Base-by-base conservation (phyloP, 2,888 invertebrate genomes). In the Drosophila ustulata region DNA sequence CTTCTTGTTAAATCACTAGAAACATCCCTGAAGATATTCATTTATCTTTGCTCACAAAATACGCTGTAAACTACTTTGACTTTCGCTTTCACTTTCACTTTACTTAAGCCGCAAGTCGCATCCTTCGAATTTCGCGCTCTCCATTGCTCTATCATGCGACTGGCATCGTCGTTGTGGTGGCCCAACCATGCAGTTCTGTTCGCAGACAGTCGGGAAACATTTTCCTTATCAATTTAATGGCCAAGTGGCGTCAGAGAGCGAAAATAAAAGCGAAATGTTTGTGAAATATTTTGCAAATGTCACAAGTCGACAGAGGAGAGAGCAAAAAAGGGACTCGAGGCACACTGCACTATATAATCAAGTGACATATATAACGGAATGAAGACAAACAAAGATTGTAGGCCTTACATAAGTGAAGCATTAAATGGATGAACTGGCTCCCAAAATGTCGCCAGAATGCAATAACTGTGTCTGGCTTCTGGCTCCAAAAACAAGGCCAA, bases 161-260 rank as follows among this genome's bases (percentile, higher is more conserved):
- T 82, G 85, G 82, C 83, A 85, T 82, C 82, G 52, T 32, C 37
- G 11, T 37, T 66, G 64, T 52, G 37, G 13, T 45, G 45, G 61
- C 57, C 65, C 63, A 68, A 59, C 69, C 84, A 47, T 82, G 82
- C 82, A 82, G 70, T 82, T 82, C 28, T 62, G 18, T 51, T 65
- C n/a, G 39, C 47, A 79, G 73, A 75, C 79, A 68, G 62, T 39
- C 25, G 56, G 52, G 59, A 67, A 68, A 68, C 66, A 71, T 66
- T 74, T 72, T 67, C 68, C 84, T 90, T 90, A 90, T 90, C 90
- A 90, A 80, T 89, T 90, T 90, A 90, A 90, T 90, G 84, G 82
- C 80, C 88, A 78, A 87, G 79, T 89, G 90, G 90, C 90, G 90
- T 84, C 90, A 56, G 63, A 13, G 11, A 28, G 26, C 43, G n/a